These are phyloP conservation scores for Apistogramma diplotaenia DNA, from an alignment of 2,113 vertebrate species.

Conservation along the genomic window DNA sequence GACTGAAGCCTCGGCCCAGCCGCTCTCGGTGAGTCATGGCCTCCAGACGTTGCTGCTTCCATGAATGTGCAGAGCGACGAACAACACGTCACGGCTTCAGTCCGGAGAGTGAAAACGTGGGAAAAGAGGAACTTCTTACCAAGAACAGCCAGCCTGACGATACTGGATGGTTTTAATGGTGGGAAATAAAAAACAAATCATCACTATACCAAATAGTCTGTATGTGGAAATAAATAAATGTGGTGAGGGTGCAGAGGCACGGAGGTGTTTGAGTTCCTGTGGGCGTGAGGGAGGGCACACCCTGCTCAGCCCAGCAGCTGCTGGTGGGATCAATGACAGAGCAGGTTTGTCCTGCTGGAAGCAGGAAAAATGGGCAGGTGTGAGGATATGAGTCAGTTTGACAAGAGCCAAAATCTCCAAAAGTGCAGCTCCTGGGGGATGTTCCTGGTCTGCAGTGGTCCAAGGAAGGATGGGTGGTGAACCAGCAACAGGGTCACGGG, in stretches of 20 bases:
- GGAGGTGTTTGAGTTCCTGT: not conserved
- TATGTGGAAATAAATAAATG: not conserved
- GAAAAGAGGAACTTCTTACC: not conserved
- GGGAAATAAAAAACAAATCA: not conserved
- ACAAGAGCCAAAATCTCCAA: no score
- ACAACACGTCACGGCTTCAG: not conserved
- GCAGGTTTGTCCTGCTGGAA: no score
- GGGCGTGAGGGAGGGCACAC: no score
- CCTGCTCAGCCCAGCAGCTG: no score
- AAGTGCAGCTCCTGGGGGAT: no score
- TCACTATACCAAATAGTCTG: not conserved
- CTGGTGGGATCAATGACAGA: no score
- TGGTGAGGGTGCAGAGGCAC: not conserved
- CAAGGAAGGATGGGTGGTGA: no score
- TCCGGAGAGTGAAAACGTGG: not conserved
- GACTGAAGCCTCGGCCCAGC: not conserved
- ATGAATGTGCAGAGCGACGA: not conserved
- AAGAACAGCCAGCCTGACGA: not conserved
- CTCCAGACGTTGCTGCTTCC: constrained; percentile 10
- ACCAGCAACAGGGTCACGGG: no score
- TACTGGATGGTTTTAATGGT: not conserved
- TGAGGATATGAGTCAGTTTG: no score
- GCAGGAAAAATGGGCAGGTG: no score
- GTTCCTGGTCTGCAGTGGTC: no score
- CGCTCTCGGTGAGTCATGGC: constrained; percentile 3